Percentiles rank a stretch among this genome's conserved stretches.
Conservation (phyloP, 2,113 vertebrate genomes). For the Labeo rohita region DNA sequence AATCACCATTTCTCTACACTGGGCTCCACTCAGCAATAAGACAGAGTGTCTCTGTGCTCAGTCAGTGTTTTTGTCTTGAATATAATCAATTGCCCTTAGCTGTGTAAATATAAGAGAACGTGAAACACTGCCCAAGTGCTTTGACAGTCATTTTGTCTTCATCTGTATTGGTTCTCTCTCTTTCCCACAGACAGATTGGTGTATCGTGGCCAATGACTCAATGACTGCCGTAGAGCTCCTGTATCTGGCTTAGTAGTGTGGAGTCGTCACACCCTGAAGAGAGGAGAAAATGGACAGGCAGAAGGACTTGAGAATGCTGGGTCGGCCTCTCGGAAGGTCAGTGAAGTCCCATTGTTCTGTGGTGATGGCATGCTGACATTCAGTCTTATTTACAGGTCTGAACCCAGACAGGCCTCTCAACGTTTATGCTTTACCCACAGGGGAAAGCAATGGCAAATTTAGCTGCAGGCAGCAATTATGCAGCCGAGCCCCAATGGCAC, state of each 20-base stretch:
- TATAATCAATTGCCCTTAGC: conserved; percentile 51
- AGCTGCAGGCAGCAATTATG: conserved; percentile 5
- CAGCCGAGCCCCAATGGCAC: neutral
- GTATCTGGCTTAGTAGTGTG: conserved; percentile 33
- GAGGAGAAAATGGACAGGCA: conserved; percentile 2
- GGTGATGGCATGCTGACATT: neutral
- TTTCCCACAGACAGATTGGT: conserved; percentile 41
- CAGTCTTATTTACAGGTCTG: neutral
- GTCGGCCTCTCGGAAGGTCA: neutral
- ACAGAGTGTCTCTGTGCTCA: conserved; percentile 25
- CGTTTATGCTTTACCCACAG: neutral
- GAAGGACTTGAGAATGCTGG: neutral
- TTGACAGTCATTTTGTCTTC: conserved; percentile 54
- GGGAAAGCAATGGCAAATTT: neutral
- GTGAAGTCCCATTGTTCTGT: neutral
- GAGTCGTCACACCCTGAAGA: conserved; percentile 27
- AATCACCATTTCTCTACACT: conserved; percentile 32
- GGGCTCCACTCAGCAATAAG: neutral
- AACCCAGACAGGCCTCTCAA: neutral
- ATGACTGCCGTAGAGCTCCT: conserved; percentile 44
- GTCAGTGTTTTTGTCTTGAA: conserved; percentile 45
- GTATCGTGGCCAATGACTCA: conserved; percentile 38
- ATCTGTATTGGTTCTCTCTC: conserved; percentile 31
- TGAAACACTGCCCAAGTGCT: conserved; percentile 25
- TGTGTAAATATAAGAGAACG: conserved; percentile 40